Percentiles rank a stretch among this genome's conserved stretches.
These are phyloP conservation scores for Pinna nobilis DNA, from an alignment of 1,140 invertebrate species.

Conservation along the genomic window DNA sequence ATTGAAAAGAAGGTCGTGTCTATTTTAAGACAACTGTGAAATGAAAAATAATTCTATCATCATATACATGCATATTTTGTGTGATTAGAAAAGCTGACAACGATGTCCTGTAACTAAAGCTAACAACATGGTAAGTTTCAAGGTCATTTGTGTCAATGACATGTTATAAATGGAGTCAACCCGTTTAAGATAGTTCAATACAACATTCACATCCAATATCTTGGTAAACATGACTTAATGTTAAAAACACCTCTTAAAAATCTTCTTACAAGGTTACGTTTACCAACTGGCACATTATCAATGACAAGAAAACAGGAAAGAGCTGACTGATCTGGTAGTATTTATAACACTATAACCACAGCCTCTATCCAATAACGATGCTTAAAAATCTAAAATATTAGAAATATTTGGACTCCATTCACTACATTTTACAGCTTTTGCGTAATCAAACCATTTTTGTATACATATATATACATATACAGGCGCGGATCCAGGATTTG, in stretches of 20 bases:
- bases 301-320: conserved; percentile 2
- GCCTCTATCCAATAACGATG: not conserved
- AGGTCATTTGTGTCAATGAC: conserved; percentile 13
- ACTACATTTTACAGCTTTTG: not conserved
- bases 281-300: conserved; percentile 16
- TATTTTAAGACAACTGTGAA: not conserved
- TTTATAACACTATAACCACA: conserved; percentile 31
- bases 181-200: no score
- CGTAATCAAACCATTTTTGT: not conserved
- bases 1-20: no score
- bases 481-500: no score
- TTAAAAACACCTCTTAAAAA: conserved; percentile 35
- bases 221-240: conserved; percentile 23
- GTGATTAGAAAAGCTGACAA: not conserved
- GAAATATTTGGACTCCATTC: not conserved
- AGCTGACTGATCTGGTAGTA: conserved; percentile 27
- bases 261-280: conserved; percentile 31
- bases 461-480: no score
- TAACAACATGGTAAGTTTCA: conserved; percentile 28
- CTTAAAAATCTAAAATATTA: conserved; percentile 19
- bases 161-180: no score
- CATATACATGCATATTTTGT: conserved; percentile 1
- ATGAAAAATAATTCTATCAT: not conserved
- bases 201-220: no score
- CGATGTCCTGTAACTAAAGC: conserved; percentile 31